phyloP scores from a whole-genome alignment of 1,140 invertebrate genomes.

The Capitella teleta region DNA sequence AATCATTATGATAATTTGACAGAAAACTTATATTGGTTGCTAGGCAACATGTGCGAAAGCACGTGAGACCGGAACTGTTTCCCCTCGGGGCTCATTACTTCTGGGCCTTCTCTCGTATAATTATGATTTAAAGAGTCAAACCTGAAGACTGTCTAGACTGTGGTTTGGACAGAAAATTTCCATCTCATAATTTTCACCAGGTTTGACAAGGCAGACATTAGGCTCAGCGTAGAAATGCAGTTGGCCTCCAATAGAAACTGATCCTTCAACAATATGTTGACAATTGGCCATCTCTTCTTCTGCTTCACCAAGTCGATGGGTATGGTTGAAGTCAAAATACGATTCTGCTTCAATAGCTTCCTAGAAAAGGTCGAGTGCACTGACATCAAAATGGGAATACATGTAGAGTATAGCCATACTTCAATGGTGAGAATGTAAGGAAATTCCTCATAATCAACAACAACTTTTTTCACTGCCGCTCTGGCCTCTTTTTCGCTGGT shows the following conservation, averaged over 20 bases:
- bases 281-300: slow-evolving; percentile 53
- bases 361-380: slow-evolving; percentile 5
- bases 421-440: slow-evolving; percentile 32
- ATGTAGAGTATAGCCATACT: too few species aligned
- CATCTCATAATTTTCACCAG: slow-evolving; percentile 68
- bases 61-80: too few species aligned
- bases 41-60: too few species aligned
- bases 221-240: slow-evolving; percentile 96
- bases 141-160: slow-evolving; percentile 61
- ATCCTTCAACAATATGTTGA: slow-evolving; percentile 46
- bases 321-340: slow-evolving; percentile 8
- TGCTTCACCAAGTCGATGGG: slow-evolving; percentile 51
- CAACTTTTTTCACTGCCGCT: slow-evolving; percentile 59
- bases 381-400: neutral
- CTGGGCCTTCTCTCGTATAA: too few species aligned
- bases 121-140: slow-evolving; percentile 22
- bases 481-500: slow-evolving; percentile 59
- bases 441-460: slow-evolving; percentile 63
- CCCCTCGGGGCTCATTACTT: too few species aligned
- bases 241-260: slow-evolving; percentile 73
- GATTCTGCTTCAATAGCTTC: slow-evolving; percentile 19
- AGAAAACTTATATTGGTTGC: too few species aligned
- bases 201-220: slow-evolving; percentile 60
- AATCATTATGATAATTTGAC: too few species aligned
- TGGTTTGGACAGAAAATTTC: slow-evolving; percentile 75